Evolutionary conservation across 2,888 invertebrate species (phyloP).

Genomic region (Clepsis dumicolana): DNA sequence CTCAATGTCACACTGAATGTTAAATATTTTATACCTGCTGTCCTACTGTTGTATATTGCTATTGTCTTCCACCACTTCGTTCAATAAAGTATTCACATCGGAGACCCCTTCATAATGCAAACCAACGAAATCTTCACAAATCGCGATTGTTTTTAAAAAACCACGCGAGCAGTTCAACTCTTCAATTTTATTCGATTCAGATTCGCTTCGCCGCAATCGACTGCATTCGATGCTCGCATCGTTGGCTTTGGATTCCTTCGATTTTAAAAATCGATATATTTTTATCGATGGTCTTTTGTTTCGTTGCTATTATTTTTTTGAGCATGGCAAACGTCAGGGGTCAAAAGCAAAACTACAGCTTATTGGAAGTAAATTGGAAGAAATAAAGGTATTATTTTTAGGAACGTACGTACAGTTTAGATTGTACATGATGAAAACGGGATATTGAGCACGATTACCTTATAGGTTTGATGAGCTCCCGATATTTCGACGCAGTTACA

Average conservation of each 20-base stretch:
- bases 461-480: no score
- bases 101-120: slow-evolving; percentile 4
- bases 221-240: slow-evolving; percentile 20
- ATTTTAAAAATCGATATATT: slow-evolving; percentile 17
- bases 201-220: slow-evolving; percentile 8
- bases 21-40: no score
- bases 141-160: slow-evolving; percentile 22
- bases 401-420: no score
- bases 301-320: background rate
- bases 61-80: background rate
- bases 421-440: no score
- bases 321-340: background rate
- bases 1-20: no score
- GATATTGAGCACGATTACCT: no score
- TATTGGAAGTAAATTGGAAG: no score
- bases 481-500: no score
- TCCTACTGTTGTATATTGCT: background rate
- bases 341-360: no score
- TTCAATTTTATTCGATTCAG: slow-evolving; percentile 37
- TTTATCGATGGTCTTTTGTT: slow-evolving; percentile 7
- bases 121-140: slow-evolving; percentile 19
- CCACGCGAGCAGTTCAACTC: slow-evolving; percentile 2
- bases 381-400: no score
- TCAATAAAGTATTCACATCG: background rate
- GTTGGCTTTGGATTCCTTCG: slow-evolving; percentile 7